Conservation (phyloP, 2,113 vertebrate species). For the Crotalus horridus region DNA sequence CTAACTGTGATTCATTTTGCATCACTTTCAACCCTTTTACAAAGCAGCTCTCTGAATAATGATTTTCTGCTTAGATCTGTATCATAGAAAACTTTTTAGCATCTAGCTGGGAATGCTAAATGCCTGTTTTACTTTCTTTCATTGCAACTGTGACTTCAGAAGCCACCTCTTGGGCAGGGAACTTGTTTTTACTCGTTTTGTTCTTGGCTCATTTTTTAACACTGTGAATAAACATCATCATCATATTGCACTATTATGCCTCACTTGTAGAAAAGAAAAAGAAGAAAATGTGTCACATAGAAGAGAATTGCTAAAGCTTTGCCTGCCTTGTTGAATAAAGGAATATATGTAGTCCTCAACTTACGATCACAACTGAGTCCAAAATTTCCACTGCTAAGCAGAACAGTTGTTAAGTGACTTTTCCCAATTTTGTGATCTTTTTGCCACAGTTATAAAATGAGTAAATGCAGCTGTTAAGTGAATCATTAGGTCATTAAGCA, state of each 20-base stretch:
- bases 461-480: neutral
- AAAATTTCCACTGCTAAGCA: neutral
- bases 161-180: neutral
- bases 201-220: slow-evolving; percentile 30
- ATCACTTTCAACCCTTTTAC: slow-evolving; percentile 21
- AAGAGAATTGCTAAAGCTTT: slow-evolving; percentile 12
- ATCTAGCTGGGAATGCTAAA: slow-evolving; percentile 43
- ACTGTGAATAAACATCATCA: slow-evolving; percentile 31
- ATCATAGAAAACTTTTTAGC: slow-evolving; percentile 39
- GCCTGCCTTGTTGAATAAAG: slow-evolving; percentile 1
- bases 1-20: slow-evolving; percentile 21
- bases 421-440: too few species aligned
- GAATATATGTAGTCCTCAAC: neutral
- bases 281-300: neutral
- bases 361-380: neutral
- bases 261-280: slow-evolving; percentile 30
- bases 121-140: slow-evolving; percentile 25
- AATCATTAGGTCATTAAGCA: neutral
- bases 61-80: slow-evolving; percentile 38
- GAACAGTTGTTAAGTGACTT: neutral
- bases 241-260: neutral
- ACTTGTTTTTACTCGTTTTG: slow-evolving; percentile 32
- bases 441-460: neutral
- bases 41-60: slow-evolving; percentile 4
- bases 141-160: slow-evolving; percentile 20